phyloP scores from a whole-genome alignment of 2,888 invertebrate species.

The Cephus rjabovi region DNA sequence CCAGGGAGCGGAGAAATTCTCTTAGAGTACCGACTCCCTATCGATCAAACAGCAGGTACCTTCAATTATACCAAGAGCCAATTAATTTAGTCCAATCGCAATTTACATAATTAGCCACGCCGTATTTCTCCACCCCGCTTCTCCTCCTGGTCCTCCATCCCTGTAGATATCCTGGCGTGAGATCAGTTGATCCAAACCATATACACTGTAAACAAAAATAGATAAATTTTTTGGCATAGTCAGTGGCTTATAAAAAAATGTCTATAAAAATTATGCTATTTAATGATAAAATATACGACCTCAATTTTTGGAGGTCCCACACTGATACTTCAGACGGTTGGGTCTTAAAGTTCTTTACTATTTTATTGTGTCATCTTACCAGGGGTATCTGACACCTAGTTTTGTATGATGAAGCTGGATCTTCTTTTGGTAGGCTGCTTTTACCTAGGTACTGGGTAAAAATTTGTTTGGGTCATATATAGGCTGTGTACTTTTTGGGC shows the following conservation, averaged over 20 bases:
- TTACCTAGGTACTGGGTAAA: background rate
- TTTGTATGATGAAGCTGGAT: background rate
- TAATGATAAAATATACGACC: background rate
- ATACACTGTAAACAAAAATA: background rate
- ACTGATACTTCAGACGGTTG: background rate
- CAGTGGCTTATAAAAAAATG: background rate
- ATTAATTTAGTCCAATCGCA: conserved; percentile 43
- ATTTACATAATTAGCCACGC: conserved; percentile 43
- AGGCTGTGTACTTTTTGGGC: background rate
- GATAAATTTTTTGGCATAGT: background rate
- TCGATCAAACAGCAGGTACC: conserved; percentile 45
- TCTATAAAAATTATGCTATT: background rate
- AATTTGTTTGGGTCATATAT: background rate
- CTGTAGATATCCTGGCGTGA: background rate
- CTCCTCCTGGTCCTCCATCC: background rate
- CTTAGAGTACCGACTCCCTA: conserved; percentile 27
- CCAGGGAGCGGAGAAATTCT: background rate
- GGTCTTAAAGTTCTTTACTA: background rate
- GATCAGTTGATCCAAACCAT: background rate
- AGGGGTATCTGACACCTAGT: background rate
- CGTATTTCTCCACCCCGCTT: background rate
- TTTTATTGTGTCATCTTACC: background rate
- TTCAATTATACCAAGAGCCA: conserved; percentile 42
- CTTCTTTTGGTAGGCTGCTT: background rate
- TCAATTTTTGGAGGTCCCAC: background rate